These are phyloP conservation scores for Fregata magnificens DNA, from an alignment of 2,113 vertebrate genomes.

Conservation along the genomic window DNA sequence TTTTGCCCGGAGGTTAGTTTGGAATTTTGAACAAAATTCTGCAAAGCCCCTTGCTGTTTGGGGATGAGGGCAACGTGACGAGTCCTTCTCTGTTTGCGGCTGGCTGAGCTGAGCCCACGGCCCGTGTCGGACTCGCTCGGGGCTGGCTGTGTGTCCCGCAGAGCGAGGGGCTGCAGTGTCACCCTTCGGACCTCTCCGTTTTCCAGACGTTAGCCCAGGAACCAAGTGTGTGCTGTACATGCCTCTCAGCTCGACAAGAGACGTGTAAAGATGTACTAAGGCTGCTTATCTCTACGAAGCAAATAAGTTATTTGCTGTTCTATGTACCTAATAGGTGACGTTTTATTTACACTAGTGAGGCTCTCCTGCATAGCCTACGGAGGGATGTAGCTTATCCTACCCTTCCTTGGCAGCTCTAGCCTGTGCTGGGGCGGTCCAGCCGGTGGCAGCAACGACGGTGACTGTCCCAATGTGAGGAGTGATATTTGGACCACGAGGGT, in stretches of 20 bases:
- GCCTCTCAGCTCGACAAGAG: not conserved
- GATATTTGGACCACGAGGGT: rapidly evolving
- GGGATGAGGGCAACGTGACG: rapidly evolving
- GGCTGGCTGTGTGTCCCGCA: not conserved
- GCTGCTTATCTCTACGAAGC: not conserved
- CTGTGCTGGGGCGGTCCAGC: not conserved
- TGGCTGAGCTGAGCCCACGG: not conserved
- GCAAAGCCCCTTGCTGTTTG: not conserved
- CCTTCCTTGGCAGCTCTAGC: not conserved
- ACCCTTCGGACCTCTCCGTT: rapidly evolving
- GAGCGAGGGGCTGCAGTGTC: not conserved
- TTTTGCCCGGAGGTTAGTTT: not conserved
- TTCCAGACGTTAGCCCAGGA: not conserved
- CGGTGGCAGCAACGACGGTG: rapidly evolving
- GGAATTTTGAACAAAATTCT: not conserved
- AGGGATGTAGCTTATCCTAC: not conserved
- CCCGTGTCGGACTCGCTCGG: rapidly evolving
- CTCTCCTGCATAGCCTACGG: rapidly evolving
- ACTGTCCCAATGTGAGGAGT: not conserved
- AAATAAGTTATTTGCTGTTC: not conserved
- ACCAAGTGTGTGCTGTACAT: not conserved
- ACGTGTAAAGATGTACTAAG: not conserved
- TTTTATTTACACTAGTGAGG: not conserved
- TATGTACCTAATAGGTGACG: not conserved
- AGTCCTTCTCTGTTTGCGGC: rapidly evolving